Conservation (phyloP, 2,113 vertebrate genomes). For the Ibidorhyncha struthersii region DNA sequence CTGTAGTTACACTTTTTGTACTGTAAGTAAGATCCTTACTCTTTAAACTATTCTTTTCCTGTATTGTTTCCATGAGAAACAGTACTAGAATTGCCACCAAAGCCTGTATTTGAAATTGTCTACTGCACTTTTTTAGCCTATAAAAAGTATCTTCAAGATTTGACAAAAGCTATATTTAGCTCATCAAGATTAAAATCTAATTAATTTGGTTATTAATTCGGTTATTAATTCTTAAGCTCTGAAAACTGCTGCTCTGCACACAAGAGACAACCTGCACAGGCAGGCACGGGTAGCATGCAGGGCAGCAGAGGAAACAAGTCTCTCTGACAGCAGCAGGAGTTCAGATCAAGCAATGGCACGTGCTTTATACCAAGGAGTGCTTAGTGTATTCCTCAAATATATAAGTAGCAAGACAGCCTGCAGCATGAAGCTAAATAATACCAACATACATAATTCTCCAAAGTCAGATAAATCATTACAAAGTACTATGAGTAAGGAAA, state of each 20-base stretch:
- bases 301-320: background rate
- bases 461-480: background rate
- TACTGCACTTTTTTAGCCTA: background rate
- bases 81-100: background rate
- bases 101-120: background rate
- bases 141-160: background rate
- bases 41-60: background rate
- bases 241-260: background rate
- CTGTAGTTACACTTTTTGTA: background rate
- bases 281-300: background rate
- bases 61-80: background rate
- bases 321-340: background rate
- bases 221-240: conserved; percentile 34
- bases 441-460: background rate
- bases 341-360: background rate
- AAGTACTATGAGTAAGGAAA: background rate
- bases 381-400: background rate
- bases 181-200: conserved; percentile 13
- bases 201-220: conserved; percentile 52
- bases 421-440: background rate
- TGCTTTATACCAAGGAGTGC: background rate
- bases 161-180: conserved; percentile 32
- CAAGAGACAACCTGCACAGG: background rate
- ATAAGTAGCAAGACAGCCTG: background rate
- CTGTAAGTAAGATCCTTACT: background rate